These are phyloP conservation scores for Papilio gigon DNA, from an alignment of 2,888 invertebrate genomes.

Conservation along the genomic window DNA sequence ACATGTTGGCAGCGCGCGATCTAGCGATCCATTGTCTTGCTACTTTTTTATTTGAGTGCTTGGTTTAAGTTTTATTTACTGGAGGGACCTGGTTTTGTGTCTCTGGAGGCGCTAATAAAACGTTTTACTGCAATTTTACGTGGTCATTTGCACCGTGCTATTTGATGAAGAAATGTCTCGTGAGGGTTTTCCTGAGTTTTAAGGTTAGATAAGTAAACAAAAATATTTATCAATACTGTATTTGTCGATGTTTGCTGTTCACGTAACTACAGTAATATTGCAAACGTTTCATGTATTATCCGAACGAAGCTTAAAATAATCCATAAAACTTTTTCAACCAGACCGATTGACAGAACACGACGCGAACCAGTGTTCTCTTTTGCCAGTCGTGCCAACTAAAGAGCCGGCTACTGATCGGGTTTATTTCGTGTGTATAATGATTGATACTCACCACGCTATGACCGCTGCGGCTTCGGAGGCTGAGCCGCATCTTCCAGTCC, in stretches of 20 bases:
- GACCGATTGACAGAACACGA: too few relatives aligned
- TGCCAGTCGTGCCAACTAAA: too few relatives aligned
- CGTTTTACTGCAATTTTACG: slow-evolving; percentile 9
- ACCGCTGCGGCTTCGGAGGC: slow-evolving; percentile 86
- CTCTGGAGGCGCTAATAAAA: not conserved
- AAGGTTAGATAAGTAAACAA: not conserved
- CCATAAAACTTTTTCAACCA: too few relatives aligned
- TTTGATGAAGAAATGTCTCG: not conserved
- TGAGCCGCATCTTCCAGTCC: slow-evolving; percentile 89
- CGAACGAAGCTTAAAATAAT: too few relatives aligned
- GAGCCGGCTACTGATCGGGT: too few relatives aligned
- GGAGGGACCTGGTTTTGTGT: not conserved
- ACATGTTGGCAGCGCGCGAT: not conserved
- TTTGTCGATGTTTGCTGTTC: too few relatives aligned
- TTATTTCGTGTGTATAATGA: too few relatives aligned
- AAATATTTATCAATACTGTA: too few relatives aligned
- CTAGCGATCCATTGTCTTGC: not conserved
- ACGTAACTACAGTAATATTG: not conserved
- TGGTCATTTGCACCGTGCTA: not conserved
- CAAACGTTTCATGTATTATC: too few relatives aligned
- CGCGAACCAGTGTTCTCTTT: too few relatives aligned
- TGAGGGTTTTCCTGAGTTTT: not conserved
- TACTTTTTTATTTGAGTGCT: not conserved
- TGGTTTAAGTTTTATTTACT: slow-evolving; percentile 9
- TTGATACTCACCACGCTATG: slow-evolving; percentile 80